Evolutionary conservation across 2,888 invertebrate species (phyloP).

Genomic region (Busseola fusca): DNA sequence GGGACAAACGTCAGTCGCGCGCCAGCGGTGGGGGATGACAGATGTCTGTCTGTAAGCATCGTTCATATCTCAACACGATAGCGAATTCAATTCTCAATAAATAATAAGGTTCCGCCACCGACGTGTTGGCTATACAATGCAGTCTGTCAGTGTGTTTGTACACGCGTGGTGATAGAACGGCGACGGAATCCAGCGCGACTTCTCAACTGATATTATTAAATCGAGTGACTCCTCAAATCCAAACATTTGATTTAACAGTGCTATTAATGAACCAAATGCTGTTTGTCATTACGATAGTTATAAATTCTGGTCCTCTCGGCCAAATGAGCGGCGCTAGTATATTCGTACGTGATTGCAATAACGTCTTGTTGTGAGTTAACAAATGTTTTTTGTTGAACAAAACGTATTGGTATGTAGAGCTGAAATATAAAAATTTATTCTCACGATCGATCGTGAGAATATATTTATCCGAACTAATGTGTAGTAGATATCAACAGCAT

Average conservation of each 20-base stretch:
- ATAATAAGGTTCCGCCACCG: constrained; percentile 70
- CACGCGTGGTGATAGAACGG: constrained; percentile 53
- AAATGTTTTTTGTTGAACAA: constrained; percentile 31
- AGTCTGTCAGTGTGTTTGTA: constrained; percentile 66
- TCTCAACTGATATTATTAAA: constrained; percentile 57
- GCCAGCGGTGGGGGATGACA: constrained; percentile 84
- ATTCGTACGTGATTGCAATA: constrained; percentile 46
- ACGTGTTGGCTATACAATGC: constrained; percentile 53
- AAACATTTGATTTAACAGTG: constrained; percentile 69
- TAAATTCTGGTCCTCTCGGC: constrained; percentile 55
- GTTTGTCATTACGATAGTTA: constrained; percentile 62
- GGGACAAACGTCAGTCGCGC: constrained; percentile 78
- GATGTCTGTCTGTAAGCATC: constrained; percentile 80
- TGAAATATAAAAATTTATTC: no score
- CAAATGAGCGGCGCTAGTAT: constrained; percentile 54
- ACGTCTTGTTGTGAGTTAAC: constrained; percentile 39
- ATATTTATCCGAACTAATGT: constrained; percentile 30
- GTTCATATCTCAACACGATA: constrained; percentile 84
- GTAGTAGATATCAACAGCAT: constrained; percentile 3
- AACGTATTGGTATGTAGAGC: constrained; percentile 27
- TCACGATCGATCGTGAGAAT: constrained; percentile 44
- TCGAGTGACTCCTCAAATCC: constrained; percentile 66
- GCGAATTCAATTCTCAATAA: constrained; percentile 83
- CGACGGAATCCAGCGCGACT: constrained; percentile 37
- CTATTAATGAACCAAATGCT: constrained; percentile 63